Conservation (phyloP, 2,888 invertebrate genomes). For the Sericinus montela region DNA sequence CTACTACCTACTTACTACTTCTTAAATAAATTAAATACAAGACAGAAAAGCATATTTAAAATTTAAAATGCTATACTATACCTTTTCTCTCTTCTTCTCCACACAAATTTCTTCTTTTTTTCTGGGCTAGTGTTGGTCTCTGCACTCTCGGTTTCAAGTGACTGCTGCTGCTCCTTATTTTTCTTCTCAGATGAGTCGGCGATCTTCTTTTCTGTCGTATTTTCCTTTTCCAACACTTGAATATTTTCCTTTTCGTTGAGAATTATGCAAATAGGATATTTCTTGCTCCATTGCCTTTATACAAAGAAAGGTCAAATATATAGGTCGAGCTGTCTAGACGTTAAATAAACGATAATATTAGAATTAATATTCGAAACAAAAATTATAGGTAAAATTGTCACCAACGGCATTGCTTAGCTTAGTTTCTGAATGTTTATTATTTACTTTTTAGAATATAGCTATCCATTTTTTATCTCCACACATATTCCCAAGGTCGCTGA, state of each 20-base stretch:
- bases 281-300: conserved; percentile 91
- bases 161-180: conserved; percentile 41
- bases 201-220: conserved; percentile 45
- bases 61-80: conserved; percentile 22
- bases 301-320: conserved; percentile 12
- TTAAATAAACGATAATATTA: background rate
- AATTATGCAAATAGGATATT: conserved; percentile 92
- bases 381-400: no score
- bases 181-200: conserved; percentile 46
- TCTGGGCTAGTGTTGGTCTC: conserved; percentile 71
- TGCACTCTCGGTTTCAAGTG: conserved; percentile 56
- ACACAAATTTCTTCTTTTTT: conserved; percentile 67
- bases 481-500: no score
- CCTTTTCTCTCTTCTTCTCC: conserved; percentile 67
- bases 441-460: no score
- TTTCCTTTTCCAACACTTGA: conserved; percentile 68
- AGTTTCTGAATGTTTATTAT: no score
- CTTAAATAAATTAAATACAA: no score
- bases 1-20: no score
- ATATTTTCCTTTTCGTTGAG: conserved; percentile 74
- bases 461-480: no score
- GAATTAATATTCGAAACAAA: no score
- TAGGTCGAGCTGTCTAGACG: conserved; percentile 15
- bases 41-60: no score
- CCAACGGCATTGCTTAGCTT: no score